Evolutionary conservation across 2,797 vertebrate genomes (phyloP).

Genomic region (Eulemur albifrons): DNA sequence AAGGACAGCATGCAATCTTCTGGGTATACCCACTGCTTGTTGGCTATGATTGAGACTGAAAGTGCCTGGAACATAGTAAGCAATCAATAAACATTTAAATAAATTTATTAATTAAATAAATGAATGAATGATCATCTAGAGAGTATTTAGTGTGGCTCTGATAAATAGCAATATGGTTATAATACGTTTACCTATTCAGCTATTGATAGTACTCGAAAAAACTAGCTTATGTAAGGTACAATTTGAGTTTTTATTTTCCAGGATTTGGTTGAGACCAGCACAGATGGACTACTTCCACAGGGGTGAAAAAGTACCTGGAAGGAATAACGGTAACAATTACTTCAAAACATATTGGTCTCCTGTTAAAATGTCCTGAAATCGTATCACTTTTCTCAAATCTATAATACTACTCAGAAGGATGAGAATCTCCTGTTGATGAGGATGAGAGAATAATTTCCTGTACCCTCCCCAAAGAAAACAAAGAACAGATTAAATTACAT

Average conservation of each 20-base stretch:
- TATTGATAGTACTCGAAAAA: not conserved
- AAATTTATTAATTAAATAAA: conserved; percentile 15
- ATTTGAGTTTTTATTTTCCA: conserved; percentile 14
- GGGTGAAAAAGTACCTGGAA: not conserved
- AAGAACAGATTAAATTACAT: not conserved
- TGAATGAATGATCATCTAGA: not conserved
- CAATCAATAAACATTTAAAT: not conserved
- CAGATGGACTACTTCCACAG: not conserved
- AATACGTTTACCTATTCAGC: not conserved
- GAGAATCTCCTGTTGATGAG: not conserved
- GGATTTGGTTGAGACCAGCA: not conserved
- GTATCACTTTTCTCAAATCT: not conserved
- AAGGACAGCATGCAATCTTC: not conserved
- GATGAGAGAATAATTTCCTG: not conserved
- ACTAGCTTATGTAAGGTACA: not conserved
- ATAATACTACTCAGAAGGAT: not conserved
- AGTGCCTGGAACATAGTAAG: not conserved
- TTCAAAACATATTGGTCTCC: not conserved
- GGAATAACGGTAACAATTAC: not conserved
- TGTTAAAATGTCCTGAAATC: not conserved
- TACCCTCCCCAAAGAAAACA: not conserved
- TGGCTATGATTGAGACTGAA: not conserved
- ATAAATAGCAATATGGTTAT: not conserved
- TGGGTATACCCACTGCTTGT: not conserved
- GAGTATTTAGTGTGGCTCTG: not conserved